Conservation (phyloP, 2,113 vertebrate genomes). For the Macquaria australasica region DNA sequence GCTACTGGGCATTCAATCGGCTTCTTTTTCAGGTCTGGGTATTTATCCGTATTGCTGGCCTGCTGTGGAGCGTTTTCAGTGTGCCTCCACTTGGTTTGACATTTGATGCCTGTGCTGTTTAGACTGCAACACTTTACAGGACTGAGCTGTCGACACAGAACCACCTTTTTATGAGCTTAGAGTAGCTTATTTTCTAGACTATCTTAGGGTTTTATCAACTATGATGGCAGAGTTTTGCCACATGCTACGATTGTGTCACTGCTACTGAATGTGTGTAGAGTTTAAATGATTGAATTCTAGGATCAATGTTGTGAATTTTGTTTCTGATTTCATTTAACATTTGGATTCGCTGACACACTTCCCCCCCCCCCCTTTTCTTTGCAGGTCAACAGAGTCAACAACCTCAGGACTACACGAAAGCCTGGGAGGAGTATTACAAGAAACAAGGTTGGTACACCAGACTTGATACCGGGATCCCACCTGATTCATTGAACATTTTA, state of each 20-base stretch:
- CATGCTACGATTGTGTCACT: conserved; percentile 44
- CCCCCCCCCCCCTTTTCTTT: no score
- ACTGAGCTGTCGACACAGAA: conserved; percentile 68
- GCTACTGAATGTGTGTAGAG: conserved; percentile 41
- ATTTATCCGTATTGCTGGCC: conserved; percentile 48
- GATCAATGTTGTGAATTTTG: not conserved
- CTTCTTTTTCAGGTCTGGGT: conserved; percentile 67
- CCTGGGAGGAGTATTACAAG: conserved; percentile 89
- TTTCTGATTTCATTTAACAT: not conserved
- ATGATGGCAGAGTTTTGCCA: conserved; percentile 41
- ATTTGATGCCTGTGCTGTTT: conserved; percentile 78
- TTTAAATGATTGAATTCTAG: conserved; percentile 45
- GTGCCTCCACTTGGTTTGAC: conserved; percentile 63
- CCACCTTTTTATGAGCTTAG: conserved; percentile 57
- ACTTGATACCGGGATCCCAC: no score
- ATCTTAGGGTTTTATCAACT: conserved; percentile 40
- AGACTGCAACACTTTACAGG: conserved; percentile 76
- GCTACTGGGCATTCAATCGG: conserved; percentile 61
- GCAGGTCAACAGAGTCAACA: conserved; percentile 88
- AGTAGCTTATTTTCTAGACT: conserved; percentile 48
- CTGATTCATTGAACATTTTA: not conserved
- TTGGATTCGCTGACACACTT: conserved; percentile 31
- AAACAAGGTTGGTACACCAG: conserved; percentile 83
- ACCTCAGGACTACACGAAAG: conserved; percentile 88
- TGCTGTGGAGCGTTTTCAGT: conserved; percentile 61